phyloP scores from a whole-genome alignment of 2,113 vertebrate species.

The Dipodomys spectabilis region DNA sequence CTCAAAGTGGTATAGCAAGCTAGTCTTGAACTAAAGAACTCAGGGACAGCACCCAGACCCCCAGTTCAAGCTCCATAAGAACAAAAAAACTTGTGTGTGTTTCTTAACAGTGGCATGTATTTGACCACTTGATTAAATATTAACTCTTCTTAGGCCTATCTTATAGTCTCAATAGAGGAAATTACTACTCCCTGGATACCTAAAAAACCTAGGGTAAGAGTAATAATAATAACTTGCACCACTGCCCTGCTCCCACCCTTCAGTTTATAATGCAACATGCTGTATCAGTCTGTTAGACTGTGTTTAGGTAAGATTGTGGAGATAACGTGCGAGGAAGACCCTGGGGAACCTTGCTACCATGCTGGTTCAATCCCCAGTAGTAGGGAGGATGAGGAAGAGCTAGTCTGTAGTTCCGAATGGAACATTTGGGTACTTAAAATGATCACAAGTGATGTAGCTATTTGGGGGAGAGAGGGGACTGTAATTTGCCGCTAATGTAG shows the following conservation, averaged over 20 bases:
- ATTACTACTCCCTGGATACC: not conserved
- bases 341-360: no score
- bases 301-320: not conserved
- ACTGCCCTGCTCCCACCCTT: not conserved
- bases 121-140: constrained; percentile 33
- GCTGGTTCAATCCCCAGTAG: no score
- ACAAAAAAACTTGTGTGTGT: not conserved
- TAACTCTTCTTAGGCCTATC: not conserved
- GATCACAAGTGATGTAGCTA: not conserved
- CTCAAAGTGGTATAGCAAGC: no score
- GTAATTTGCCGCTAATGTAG: not conserved
- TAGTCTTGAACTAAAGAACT: no score
- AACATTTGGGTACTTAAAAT: not conserved
- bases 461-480: not conserved
- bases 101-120: not conserved
- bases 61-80: no score
- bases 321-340: not conserved
- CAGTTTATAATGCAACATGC: not conserved
- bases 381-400: no score
- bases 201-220: not conserved
- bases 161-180: not conserved
- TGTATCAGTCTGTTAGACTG: not conserved
- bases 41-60: no score
- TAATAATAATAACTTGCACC: not conserved
- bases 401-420: not conserved